Percentiles rank a stretch among this genome's conserved stretches.
These are phyloP conservation scores for Scaptomyza flava DNA, from an alignment of 2,888 invertebrate genomes.

Conservation along the genomic window DNA sequence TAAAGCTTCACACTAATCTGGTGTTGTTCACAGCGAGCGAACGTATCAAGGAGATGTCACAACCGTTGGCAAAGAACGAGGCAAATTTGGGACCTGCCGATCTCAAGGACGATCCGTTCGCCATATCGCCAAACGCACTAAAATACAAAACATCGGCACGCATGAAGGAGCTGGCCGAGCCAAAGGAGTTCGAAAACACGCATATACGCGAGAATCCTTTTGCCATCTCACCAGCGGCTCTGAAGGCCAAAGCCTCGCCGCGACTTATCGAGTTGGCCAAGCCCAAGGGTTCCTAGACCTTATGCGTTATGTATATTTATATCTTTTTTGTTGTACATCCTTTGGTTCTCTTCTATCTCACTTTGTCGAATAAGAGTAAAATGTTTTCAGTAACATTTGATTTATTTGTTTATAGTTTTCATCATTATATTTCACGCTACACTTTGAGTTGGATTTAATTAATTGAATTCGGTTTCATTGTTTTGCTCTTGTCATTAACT, in stretches of 20 bases:
- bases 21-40: conserved; percentile 55
- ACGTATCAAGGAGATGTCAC: conserved; percentile 73
- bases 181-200: conserved; percentile 83
- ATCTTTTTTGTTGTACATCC: conserved; percentile 15
- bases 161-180: conserved; percentile 85
- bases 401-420: conserved; percentile 32
- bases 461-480: conserved; percentile 30
- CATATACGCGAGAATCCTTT: conserved; percentile 85
- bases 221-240: conserved; percentile 85
- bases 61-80: conserved; percentile 68
- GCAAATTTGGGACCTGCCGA: conserved; percentile 82
- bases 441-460: conserved; percentile 35
- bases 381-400: conserved; percentile 23
- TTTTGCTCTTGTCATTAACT: conserved; percentile 31
- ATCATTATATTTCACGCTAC: conserved; percentile 30
- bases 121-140: conserved; percentile 85
- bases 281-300: conserved; percentile 78
- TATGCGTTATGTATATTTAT: background rate
- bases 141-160: conserved; percentile 85
- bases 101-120: conserved; percentile 85
- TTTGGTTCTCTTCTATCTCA: conserved; percentile 24
- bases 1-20: background rate
- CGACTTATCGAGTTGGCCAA: conserved; percentile 85
- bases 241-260: conserved; percentile 85
- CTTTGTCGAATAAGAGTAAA: conserved; percentile 24